Percentiles rank a stretch among this genome's conserved stretches.
phyloP scores from a whole-genome alignment of 2,888 invertebrate species.

The Polietes domitor region DNA sequence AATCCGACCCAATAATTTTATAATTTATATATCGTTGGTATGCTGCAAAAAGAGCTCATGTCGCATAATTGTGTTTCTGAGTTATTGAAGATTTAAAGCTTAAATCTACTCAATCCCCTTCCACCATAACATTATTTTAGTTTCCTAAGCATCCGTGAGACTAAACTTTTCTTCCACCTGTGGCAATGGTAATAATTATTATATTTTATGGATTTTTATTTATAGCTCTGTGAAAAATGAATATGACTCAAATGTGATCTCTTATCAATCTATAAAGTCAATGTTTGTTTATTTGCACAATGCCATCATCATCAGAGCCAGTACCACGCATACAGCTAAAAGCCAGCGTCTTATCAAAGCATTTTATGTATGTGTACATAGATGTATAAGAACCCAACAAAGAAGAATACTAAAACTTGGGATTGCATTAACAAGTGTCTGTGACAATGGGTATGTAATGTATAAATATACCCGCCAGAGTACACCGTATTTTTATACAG shows the following conservation, averaged over 20 bases:
- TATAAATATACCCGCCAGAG: neutral
- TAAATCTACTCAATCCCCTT: too few species aligned
- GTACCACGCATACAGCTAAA: neutral
- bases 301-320: neutral
- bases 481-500: neutral
- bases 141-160: too few species aligned
- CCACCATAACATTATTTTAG: too few species aligned
- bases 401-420: neutral
- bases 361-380: too few species aligned
- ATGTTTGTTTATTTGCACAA: slow-evolving; percentile 36
- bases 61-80: too few species aligned
- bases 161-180: neutral
- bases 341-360: slow-evolving; percentile 9
- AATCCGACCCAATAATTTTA: too few species aligned
- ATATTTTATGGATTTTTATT: neutral
- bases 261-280: neutral
- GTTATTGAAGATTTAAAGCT: too few species aligned
- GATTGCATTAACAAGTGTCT: slow-evolving; percentile 19
- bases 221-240: neutral
- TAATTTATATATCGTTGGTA: too few species aligned
- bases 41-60: too few species aligned
- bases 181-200: neutral
- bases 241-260: slow-evolving; percentile 2
- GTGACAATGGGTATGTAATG: neutral
- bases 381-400: slow-evolving; percentile 3